Evolutionary conservation across 2,113 vertebrate genomes (phyloP).

Genomic region (Hypanus sabinus): DNA sequence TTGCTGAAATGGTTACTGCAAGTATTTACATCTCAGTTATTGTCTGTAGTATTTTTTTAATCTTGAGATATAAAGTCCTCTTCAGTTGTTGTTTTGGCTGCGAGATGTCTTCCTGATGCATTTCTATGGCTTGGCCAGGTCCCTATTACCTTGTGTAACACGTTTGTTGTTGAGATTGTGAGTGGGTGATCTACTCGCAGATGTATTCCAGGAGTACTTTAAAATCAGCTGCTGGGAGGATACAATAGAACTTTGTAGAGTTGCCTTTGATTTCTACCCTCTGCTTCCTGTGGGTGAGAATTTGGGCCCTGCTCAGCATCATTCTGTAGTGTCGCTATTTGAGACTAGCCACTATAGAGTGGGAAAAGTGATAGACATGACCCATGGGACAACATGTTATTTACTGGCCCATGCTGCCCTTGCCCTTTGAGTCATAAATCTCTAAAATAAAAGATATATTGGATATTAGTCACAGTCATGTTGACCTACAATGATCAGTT

Average conservation of each 20-base stretch:
- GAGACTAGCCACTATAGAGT: not conserved
- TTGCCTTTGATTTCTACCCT: not conserved
- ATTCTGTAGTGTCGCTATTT: not conserved
- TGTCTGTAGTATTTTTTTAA: not conserved
- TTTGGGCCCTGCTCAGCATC: not conserved
- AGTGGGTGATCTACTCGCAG: not conserved
- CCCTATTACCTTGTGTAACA: not conserved
- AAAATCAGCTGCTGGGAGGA: not conserved
- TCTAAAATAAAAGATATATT: not conserved
- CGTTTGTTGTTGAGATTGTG: not conserved
- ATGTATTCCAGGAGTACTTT: not conserved
- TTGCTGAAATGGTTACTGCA: not conserved
- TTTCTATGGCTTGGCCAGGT: not conserved
- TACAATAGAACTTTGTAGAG: not conserved
- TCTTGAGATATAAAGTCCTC: not conserved
- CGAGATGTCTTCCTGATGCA: not conserved
- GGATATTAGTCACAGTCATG: not conserved
- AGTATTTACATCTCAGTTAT: not conserved
- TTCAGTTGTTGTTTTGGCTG: not conserved
- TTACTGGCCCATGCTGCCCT: not conserved
- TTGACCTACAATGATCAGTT: not conserved
- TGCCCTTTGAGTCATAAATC: conserved; percentile 12
- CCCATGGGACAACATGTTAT: not conserved
- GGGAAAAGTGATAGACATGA: not conserved
- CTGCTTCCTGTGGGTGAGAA: not conserved